A percentile compares a stretch with the other conserved stretches of the same genome.
phyloP scores from a whole-genome alignment of 1,140 invertebrate genomes.

The Conus ventricosus region DNA sequence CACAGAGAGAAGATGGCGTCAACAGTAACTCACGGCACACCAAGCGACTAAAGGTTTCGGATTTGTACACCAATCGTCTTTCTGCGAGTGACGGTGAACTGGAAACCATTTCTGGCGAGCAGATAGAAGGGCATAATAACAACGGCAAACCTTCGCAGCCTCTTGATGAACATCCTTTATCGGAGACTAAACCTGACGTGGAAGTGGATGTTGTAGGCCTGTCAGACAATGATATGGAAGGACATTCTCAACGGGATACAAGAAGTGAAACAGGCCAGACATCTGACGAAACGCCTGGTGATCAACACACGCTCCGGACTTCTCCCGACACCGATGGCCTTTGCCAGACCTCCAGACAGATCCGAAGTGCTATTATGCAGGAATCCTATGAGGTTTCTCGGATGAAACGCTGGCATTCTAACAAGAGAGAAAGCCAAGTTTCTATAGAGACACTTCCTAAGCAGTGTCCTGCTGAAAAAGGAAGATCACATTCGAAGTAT shows the following conservation, averaged over 20 bases:
- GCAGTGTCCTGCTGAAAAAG: background rate
- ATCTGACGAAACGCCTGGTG: background rate
- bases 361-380: background rate
- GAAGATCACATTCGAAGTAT: background rate
- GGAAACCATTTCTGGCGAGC: background rate
- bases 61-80: background rate
- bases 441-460: background rate
- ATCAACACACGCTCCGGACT: background rate
- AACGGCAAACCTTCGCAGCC: background rate
- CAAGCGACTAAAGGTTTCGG: background rate
- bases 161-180: background rate
- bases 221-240: background rate
- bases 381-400: background rate
- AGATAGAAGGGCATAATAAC: background rate
- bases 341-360: background rate
- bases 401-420: background rate
- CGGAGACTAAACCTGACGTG: background rate
- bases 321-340: background rate
- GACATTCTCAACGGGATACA: background rate
- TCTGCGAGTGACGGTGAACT: background rate
- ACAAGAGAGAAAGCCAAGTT: background rate
- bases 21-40: background rate
- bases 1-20: background rate
- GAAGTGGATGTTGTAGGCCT: background rate
- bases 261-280: background rate